phyloP scores from a whole-genome alignment of 2,888 invertebrate species.

The Lordiphosa fenestrarum region DNA sequence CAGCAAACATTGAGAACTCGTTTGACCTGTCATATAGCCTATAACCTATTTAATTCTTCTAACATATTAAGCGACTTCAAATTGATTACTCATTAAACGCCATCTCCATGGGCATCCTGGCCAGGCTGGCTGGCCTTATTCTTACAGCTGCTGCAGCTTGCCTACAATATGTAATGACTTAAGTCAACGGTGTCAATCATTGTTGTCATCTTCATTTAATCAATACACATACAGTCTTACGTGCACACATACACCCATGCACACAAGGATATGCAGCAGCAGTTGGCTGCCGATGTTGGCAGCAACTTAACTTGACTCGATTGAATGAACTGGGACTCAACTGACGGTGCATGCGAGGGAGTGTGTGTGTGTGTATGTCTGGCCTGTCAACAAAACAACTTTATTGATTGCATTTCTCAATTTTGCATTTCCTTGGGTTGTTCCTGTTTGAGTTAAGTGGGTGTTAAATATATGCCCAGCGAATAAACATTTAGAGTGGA shows the following conservation, averaged over 20 bases:
- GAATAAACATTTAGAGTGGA: conserved; percentile 4
- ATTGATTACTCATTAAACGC: too few relatives aligned
- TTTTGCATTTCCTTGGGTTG: conserved; percentile 8
- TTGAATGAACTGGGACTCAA: conserved; percentile 11
- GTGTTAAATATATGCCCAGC: conserved; percentile 4
- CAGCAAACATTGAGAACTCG: conserved; percentile 12
- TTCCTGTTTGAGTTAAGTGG: conserved; percentile 11
- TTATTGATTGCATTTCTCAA: conserved; percentile 21
- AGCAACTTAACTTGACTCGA: conserved; percentile 3
- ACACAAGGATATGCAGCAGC: too few relatives aligned
- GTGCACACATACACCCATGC: neutral
- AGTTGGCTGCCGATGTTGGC: too few relatives aligned
- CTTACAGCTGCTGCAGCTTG: too few relatives aligned
- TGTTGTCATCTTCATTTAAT: too few relatives aligned
- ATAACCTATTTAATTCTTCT: too few relatives aligned
- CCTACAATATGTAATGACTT: too few relatives aligned
- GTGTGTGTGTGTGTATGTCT: conserved; percentile 1
- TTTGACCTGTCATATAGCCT: too few relatives aligned
- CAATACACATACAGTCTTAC: too few relatives aligned
- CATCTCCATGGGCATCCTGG: neutral
- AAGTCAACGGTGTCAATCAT: too few relatives aligned
- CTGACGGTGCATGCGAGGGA: neutral
- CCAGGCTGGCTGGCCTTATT: too few relatives aligned
- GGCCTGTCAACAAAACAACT: conserved; percentile 42
- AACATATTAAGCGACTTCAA: too few relatives aligned